Base-by-base conservation (phyloP, 2,113 vertebrate species). In the Heterotilapia buettikoferi region DNA sequence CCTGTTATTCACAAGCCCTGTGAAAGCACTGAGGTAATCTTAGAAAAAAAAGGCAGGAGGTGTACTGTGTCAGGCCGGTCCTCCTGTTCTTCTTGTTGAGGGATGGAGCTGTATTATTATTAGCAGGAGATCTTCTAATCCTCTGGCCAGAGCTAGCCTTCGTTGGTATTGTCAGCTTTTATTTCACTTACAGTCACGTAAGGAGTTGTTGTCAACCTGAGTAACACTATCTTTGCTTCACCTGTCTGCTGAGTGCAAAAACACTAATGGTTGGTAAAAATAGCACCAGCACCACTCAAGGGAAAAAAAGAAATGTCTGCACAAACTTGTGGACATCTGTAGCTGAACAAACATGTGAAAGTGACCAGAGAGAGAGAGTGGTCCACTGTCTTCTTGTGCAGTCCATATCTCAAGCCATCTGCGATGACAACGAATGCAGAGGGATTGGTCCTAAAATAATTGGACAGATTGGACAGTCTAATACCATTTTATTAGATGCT, bases 401-500 rank as follows among this genome's bases (percentile, higher is more conserved):
- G n/a, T 88, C 59, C 56, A 33, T 68, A 84, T 91, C 82, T 92
- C 63, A 40, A 83, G 88, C 82, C 81, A 83, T 86, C 68, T 88
- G 83, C 88, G 80, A 29, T 40, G 81, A 85, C 59, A 81, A 84
- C 21, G n/a, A 92, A 87, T 56, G 54, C 38, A 73, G 66, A 82
- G n/a, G 16, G 85, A 54, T 57, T 11, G 24, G 59, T 87, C 50
- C 85, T 82, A 86, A 90, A 86, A 84, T 80, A 68, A 90, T 84
- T 40, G 54, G 82, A 88, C 91, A 92, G 91, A 95, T 92, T 91
- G 88, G 85, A 86, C 73, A 11, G 18, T 90, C 86, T 90, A 92
- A 95, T 92, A 71, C 90, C 82, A 26, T 89, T 92, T 93, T 89
- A 92, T 93, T 88, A 90, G 83, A 91, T 84, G 71, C 91, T 92